Percentiles rank a stretch among this genome's conserved stretches.
Conservation (phyloP, 1,140 invertebrate species). For the Leucophenga varia region DNA sequence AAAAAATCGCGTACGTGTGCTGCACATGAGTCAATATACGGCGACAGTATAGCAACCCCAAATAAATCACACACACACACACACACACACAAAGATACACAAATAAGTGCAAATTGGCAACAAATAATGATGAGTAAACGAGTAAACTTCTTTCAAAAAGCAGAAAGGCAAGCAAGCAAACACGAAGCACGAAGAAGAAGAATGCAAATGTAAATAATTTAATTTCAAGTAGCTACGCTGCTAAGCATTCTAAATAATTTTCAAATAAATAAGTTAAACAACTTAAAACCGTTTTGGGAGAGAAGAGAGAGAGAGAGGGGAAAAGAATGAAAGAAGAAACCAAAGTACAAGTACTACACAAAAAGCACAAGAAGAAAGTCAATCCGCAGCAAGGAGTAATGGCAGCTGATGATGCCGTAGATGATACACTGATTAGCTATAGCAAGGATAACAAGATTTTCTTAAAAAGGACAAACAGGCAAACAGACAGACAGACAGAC, state of each 20-base stretch:
- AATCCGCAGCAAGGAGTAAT: constrained; percentile 15
- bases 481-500: not conserved
- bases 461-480: not conserved
- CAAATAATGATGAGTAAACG: not conserved
- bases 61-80: too few species aligned
- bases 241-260: constrained; percentile 32
- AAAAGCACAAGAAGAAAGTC: constrained; percentile 21
- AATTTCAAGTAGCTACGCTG: constrained; percentile 38
- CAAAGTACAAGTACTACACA: too few species aligned
- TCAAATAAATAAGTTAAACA: constrained; percentile 45
- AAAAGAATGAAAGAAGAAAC: too few species aligned
- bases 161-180: too few species aligned
- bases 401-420: constrained; percentile 9
- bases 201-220: constrained; percentile 42
- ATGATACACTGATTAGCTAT: not conserved
- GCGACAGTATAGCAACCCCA: too few species aligned
- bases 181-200: constrained; percentile 17
- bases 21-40: too few species aligned
- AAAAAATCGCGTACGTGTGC: too few species aligned
- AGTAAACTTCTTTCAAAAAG: too few species aligned
- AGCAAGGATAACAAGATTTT: not conserved
- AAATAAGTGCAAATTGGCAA: too few species aligned
- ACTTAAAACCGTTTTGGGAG: too few species aligned
- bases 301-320: too few species aligned
- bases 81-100: too few species aligned